Conservation (phyloP, 2,888 invertebrate genomes). For the Aleiodes leptofemur region DNA sequence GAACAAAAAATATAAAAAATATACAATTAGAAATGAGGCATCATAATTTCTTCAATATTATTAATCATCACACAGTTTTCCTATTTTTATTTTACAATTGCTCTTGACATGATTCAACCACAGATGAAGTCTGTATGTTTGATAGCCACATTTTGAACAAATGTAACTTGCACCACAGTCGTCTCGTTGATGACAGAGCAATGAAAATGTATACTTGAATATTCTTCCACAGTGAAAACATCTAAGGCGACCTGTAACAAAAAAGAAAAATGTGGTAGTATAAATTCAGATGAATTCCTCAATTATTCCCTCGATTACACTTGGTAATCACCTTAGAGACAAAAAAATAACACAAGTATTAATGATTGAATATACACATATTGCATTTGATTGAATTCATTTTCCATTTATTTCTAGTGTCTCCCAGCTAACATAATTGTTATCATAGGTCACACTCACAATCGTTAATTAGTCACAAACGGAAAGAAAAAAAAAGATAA, state of each 20-base stretch:
- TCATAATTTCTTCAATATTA: no score
- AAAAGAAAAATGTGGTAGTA: slow-evolving; percentile 54
- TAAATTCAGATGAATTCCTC: slow-evolving; percentile 32
- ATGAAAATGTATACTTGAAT: slow-evolving; percentile 59
- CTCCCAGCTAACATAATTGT: slow-evolving; percentile 66
- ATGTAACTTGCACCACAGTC: slow-evolving; percentile 57
- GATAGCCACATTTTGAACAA: slow-evolving; percentile 56
- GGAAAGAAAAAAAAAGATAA: slow-evolving; percentile 44
- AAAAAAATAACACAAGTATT: slow-evolving; percentile 18
- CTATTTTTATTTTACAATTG: slow-evolving; percentile 32
- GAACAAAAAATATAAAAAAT: no score
- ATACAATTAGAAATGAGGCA: no score
- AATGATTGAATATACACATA: slow-evolving; percentile 4
- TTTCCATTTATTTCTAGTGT: slow-evolving; percentile 68
- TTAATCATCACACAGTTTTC: neutral
- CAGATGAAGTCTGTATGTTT: slow-evolving; percentile 48
- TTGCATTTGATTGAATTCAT: slow-evolving; percentile 65
- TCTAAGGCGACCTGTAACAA: slow-evolving; percentile 54
- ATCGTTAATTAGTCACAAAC: slow-evolving; percentile 55
- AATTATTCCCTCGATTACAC: no score
- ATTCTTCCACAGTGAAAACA: slow-evolving; percentile 58
- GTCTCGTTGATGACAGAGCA: slow-evolving; percentile 59
- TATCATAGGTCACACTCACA: slow-evolving; percentile 66
- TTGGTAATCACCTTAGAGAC: slow-evolving; percentile 43
- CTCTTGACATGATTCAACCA: slow-evolving; percentile 56